Conservation (phyloP, 2,113 vertebrate genomes). For the Grantiella picta region DNA sequence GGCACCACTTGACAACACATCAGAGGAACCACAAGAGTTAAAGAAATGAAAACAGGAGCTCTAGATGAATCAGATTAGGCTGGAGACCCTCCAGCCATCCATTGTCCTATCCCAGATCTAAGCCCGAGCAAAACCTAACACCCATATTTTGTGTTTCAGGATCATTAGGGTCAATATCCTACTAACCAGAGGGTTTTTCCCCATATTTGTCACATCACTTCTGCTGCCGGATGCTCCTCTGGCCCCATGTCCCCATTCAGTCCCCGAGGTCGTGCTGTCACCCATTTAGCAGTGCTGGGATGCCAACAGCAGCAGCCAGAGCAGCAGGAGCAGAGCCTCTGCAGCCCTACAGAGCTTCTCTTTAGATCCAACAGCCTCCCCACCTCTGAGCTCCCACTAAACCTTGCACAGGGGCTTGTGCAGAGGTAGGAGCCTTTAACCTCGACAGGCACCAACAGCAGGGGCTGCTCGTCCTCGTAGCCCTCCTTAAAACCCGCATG, state of each 20-base stretch:
- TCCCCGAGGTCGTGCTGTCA: neutral
- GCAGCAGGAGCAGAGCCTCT: neutral
- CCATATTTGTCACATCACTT: neutral
- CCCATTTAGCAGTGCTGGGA: neutral
- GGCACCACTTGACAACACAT: too few species aligned
- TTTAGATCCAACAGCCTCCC: neutral
- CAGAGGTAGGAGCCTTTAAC: neutral
- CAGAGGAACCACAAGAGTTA: neutral
- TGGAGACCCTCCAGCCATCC: neutral
- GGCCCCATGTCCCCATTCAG: neutral
- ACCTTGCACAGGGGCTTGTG: neutral
- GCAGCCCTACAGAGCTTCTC: neutral
- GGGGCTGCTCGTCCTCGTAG: neutral
- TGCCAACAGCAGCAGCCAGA: neutral
- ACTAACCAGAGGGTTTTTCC: neutral
- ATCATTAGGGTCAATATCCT: neutral
- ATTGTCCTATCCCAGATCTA: neutral
- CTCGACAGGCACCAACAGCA: neutral
- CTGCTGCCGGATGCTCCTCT: neutral
- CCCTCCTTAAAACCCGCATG: neutral
- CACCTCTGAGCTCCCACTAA: neutral
- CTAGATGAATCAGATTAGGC: neutral
- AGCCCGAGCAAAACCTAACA: neutral
- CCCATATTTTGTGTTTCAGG: accelerated
- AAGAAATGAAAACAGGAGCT: neutral